Conservation (phyloP, 2,797 vertebrate genomes). For the Argyrosomus regius region DNA sequence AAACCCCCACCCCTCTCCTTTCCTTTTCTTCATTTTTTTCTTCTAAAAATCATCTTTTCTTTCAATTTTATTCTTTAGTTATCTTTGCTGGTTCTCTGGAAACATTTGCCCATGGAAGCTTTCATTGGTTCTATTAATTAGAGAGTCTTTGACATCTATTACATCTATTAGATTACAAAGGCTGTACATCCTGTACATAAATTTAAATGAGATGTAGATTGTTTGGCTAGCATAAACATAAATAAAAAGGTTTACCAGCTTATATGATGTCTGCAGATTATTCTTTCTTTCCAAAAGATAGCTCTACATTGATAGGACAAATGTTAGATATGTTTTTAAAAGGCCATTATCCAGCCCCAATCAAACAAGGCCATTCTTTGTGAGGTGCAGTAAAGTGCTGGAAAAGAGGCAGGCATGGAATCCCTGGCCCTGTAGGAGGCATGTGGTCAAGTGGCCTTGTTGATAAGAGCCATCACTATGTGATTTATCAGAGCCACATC, state of each 20-base stretch:
- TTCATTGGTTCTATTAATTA: neutral
- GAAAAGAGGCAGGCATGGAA: slow-evolving; percentile 50
- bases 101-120: neutral
- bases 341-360: slow-evolving; percentile 19
- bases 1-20: slow-evolving; percentile 27
- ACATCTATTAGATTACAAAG: neutral
- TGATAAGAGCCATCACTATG: slow-evolving; percentile 76
- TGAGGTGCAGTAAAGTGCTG: slow-evolving; percentile 49
- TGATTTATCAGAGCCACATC: slow-evolving; percentile 73
- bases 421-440: slow-evolving; percentile 69
- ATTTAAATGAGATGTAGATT: neutral
- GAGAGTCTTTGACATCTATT: too few relatives aligned
- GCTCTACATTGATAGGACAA: neutral
- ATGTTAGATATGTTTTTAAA: slow-evolving; percentile 27
- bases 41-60: slow-evolving; percentile 16
- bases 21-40: slow-evolving; percentile 12
- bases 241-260: neutral
- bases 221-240: neutral
- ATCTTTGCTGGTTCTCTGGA: neutral
- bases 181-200: neutral
- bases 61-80: slow-evolving; percentile 9
- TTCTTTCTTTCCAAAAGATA: neutral
- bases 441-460: slow-evolving; percentile 78
- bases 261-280: neutral
- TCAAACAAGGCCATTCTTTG: slow-evolving; percentile 52